Percentiles rank a stretch among this genome's conserved stretches.
Evolutionary conservation across 1,140 invertebrate species (phyloP).

Genomic region (Heliconius hewitsoni): DNA sequence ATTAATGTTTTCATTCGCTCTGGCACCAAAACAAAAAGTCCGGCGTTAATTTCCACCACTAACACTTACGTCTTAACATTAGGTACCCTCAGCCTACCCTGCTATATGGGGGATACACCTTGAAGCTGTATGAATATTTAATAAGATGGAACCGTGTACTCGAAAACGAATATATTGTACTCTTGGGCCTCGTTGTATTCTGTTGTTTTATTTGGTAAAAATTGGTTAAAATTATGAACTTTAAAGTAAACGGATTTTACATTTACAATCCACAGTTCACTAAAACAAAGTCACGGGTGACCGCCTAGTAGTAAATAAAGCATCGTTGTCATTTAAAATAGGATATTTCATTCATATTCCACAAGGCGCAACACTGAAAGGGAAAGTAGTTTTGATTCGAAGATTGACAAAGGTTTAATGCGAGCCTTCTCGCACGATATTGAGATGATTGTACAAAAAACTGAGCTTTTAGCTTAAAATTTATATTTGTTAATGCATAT

Average conservation of each 20-base stretch:
- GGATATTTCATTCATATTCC: neutral
- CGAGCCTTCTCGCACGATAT: constrained; percentile 6
- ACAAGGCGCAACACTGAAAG: constrained; percentile 2
- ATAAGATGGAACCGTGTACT: too few relatives aligned
- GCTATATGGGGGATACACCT: too few relatives aligned
- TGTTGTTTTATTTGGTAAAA: too few relatives aligned
- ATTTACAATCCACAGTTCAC: neutral
- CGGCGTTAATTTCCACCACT: too few relatives aligned
- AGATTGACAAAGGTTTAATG: constrained; percentile 10
- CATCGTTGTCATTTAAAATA: neutral
- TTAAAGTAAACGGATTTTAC: neutral
- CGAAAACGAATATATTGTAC: too few relatives aligned
- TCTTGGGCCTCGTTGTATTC: too few relatives aligned
- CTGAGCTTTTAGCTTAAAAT: neutral
- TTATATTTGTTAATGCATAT: neutral
- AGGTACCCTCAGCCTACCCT: too few relatives aligned
- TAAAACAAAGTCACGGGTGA: neutral
- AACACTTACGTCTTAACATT: too few relatives aligned
- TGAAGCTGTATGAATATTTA: too few relatives aligned
- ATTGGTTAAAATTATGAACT: too few relatives aligned
- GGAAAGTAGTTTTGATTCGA: neutral
- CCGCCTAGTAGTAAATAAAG: neutral
- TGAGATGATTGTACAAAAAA: neutral
- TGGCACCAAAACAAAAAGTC: too few relatives aligned
- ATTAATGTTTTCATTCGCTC: too few relatives aligned